These are phyloP conservation scores for Dreissena rostriformis DNA, from an alignment of 1,140 invertebrate genomes.

Conservation along the genomic window DNA sequence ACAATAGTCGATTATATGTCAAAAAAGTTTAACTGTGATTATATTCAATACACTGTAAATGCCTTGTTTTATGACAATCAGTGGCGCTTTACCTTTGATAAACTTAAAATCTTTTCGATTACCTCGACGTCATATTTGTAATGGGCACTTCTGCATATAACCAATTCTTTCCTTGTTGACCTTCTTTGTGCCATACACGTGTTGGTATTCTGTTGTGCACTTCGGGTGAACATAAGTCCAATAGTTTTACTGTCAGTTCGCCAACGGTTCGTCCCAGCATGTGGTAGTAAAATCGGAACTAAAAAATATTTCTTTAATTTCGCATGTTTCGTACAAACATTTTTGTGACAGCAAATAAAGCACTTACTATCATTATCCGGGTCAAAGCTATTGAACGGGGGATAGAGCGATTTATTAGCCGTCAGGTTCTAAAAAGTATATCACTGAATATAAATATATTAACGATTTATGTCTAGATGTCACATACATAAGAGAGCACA, in stretches of 20 bases:
- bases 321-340: neutral
- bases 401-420: neutral
- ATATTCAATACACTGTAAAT: neutral
- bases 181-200: slow-evolving; percentile 2
- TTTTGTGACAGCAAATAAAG: neutral
- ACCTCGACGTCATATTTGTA: neutral
- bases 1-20: neutral
- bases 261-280: slow-evolving; percentile 20
- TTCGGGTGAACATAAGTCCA: slow-evolving; percentile 2
- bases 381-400: neutral
- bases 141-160: slow-evolving; percentile 16
- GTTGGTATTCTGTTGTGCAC: neutral
- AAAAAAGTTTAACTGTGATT: neutral
- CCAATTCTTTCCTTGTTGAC: slow-evolving; percentile 10
- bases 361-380: neutral
- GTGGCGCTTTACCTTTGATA: no score
- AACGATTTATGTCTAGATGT: neutral
- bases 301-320: neutral
- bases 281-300: slow-evolving; percentile 50
- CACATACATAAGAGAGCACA: no score
- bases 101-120: neutral
- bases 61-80: neutral
- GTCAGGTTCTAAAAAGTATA: no score
- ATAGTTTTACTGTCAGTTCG: neutral
- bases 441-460: neutral